Conservation (phyloP, 2,888 invertebrate genomes). For the Ophion obscuratus region DNA sequence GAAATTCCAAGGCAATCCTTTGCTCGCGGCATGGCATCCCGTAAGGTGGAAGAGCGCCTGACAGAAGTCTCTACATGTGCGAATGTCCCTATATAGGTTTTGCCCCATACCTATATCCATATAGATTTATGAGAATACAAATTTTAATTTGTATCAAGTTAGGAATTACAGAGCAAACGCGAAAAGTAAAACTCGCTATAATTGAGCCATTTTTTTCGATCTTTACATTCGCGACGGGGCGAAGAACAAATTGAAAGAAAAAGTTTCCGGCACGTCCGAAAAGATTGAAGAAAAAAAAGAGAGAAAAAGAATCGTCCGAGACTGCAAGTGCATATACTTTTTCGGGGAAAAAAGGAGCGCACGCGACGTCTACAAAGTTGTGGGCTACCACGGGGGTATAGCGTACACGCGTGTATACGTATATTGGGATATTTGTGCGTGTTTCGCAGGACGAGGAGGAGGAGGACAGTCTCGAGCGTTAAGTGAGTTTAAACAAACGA, state of each 20-base stretch:
- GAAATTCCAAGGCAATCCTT: constrained; percentile 72
- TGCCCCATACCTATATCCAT: not conserved
- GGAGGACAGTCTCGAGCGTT: constrained; percentile 64
- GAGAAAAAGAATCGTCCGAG: not conserved
- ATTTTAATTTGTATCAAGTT: constrained; percentile 5
- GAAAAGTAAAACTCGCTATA: not conserved
- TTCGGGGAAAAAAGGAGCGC: constrained; percentile 57
- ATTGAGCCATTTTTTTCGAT: constrained; percentile 19
- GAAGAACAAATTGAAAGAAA: not conserved
- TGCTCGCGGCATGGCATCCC: constrained; percentile 46
- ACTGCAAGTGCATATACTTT: constrained; percentile 13
- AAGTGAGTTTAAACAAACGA: constrained; percentile 74
- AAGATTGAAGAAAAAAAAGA: not conserved
- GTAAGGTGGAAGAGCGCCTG: constrained; percentile 39
- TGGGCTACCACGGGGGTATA: constrained; percentile 9
- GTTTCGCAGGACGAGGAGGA: constrained; percentile 3
- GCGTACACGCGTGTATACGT: not conserved
- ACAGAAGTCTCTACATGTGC: not conserved
- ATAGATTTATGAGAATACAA: no score
- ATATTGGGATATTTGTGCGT: not conserved
- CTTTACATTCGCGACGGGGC: not conserved
- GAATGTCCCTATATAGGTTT: not conserved
- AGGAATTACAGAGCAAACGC: not conserved
- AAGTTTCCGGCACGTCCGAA: not conserved
- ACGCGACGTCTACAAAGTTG: constrained; percentile 58